Evolutionary conservation across 2,888 invertebrate species (phyloP).

Genomic region (Microctonus aethiopoides): DNA sequence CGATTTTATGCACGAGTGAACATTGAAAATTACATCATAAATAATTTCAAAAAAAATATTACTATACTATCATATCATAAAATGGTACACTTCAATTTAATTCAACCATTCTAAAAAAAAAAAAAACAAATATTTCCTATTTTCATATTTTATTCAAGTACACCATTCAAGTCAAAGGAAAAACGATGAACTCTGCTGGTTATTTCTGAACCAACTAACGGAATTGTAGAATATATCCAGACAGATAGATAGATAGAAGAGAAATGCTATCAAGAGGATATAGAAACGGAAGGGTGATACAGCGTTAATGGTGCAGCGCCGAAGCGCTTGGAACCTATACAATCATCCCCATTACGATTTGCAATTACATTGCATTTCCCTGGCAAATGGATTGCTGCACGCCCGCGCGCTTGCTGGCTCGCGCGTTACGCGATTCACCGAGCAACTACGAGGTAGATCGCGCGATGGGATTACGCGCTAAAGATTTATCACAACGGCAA

Average conservation of each 20-base stretch:
- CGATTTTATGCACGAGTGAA: constrained; percentile 22
- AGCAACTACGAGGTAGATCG: constrained; percentile 38
- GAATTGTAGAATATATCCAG: constrained; percentile 11
- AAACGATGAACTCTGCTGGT: constrained; percentile 4
- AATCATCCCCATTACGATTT: constrained; percentile 61
- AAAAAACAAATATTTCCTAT: neutral
- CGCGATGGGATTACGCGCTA: constrained; percentile 40
- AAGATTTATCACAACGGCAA: constrained; percentile 42
- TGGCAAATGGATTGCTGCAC: constrained; percentile 56
- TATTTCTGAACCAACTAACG: constrained; percentile 14
- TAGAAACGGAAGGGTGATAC: constrained; percentile 46
- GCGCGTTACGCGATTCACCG: constrained; percentile 34
- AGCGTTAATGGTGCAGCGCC: constrained; percentile 57
- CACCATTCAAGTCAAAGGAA: neutral
- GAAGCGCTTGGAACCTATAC: constrained; percentile 43
- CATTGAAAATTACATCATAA: neutral
- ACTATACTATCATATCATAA: constrained; percentile 7
- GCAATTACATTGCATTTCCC: constrained; percentile 63
- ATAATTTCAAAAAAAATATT: constrained; percentile 15
- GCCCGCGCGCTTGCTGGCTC: constrained; percentile 32
- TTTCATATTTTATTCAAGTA: neutral
- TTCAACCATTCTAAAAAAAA: neutral
- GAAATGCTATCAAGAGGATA: constrained; percentile 32
- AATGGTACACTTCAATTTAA: neutral
- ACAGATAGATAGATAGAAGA: constrained; percentile 26